Evolutionary conservation across 2,113 vertebrate genomes (phyloP).

Genomic region (Cynoglossus semilaevis): DNA sequence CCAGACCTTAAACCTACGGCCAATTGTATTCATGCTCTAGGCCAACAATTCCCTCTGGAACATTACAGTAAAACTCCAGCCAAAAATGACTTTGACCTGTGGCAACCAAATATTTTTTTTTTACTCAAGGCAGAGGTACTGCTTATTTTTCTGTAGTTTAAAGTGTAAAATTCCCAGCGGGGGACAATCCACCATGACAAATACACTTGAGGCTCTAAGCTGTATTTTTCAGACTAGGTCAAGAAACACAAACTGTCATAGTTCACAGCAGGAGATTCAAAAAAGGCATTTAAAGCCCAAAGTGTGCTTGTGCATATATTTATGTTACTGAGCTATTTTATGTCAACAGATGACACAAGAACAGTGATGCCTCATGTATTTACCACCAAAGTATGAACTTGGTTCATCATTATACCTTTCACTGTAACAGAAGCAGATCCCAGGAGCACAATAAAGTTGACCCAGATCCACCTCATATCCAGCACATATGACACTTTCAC

Average conservation of each 20-base stretch:
- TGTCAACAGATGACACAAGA: no score
- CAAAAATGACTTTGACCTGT: slow-evolving; percentile 40
- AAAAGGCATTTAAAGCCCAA: not conserved
- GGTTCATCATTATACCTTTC: no score
- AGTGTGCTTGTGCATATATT: not conserved
- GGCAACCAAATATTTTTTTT: slow-evolving; percentile 29
- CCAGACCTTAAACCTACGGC: slow-evolving; percentile 27
- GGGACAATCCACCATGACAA: slow-evolving; percentile 22
- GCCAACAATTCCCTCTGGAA: slow-evolving; percentile 42
- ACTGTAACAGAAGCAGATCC: no score
- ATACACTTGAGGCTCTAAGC: slow-evolving; percentile 14
- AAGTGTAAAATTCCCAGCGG: slow-evolving; percentile 19
- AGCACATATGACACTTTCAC: no score
- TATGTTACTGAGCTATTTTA: not conserved
- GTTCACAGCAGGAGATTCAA: slow-evolving; percentile 6
- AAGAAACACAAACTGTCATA: slow-evolving; percentile 4
- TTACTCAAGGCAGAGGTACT: not conserved
- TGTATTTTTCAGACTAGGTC: slow-evolving; percentile 15
- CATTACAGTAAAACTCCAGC: slow-evolving; percentile 47
- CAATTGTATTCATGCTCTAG: slow-evolving; percentile 55
- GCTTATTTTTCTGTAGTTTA: slow-evolving; percentile 25
- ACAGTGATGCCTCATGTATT: no score
- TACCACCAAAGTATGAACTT: no score
- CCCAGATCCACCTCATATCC: no score
- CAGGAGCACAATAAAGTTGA: no score